Percentiles rank a stretch among this genome's conserved stretches.
phyloP scores from a whole-genome alignment of 2,888 invertebrate genomes.

The Apodemia duryi region DNA sequence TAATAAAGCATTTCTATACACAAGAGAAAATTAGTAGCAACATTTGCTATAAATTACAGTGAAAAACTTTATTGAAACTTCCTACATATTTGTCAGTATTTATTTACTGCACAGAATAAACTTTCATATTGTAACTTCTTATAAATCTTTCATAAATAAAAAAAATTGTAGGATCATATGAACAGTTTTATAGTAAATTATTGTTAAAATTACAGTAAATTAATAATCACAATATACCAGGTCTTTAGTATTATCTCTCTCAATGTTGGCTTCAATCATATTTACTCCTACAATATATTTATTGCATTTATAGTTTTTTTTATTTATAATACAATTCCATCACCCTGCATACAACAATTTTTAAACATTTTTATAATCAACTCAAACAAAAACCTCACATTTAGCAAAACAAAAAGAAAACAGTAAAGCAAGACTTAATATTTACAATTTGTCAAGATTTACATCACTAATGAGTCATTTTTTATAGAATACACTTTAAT shows the following conservation, averaged over 20 bases:
- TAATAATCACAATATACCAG: neutral
- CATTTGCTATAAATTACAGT: no score
- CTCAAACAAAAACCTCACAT: conserved; percentile 13
- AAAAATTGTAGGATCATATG: no score
- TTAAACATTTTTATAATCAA: conserved; percentile 11
- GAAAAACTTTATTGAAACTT: no score
- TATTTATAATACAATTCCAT: conserved; percentile 65
- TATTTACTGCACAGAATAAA: no score
- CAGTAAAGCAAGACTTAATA: conserved; percentile 8
- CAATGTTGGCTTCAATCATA: conserved; percentile 24
- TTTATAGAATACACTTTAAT: conserved; percentile 5
- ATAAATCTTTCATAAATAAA: no score
- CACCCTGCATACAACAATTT: conserved; percentile 10
- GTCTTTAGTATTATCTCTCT: conserved; percentile 10
- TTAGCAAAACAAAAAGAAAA: conserved; percentile 12
- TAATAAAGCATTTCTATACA: no score
- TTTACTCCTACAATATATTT: conserved; percentile 41
- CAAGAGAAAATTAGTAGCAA: no score
- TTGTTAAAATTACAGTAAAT: neutral
- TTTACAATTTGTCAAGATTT: conserved; percentile 16
- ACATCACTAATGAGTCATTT: conserved; percentile 11
- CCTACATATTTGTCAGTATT: no score
- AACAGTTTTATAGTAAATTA: no score
- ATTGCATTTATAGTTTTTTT: conserved; percentile 48
- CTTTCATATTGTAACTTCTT: no score